A percentile compares a stretch with the other conserved stretches of the same genome.
phyloP scores from a whole-genome alignment of 1,140 invertebrate species.

The Conus betulinus region DNA sequence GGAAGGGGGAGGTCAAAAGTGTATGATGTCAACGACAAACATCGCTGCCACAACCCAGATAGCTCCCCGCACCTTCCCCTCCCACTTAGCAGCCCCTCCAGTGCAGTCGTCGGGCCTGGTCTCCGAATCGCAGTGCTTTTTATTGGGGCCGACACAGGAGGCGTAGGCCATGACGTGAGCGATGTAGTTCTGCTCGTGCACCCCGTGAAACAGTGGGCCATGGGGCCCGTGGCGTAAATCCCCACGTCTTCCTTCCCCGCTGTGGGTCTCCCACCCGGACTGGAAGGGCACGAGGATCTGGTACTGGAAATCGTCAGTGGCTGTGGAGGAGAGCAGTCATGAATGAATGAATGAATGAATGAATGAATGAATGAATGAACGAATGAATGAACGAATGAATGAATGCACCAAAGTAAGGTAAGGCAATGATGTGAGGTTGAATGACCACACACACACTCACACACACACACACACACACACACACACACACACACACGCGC shows the following conservation, averaged over 20 bases:
- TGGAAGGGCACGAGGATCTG: constrained; percentile 79
- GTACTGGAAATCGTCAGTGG: constrained; percentile 41
- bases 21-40: too few relatives aligned
- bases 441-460: too few relatives aligned
- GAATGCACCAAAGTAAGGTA: too few relatives aligned
- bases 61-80: not conserved
- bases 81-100: not conserved
- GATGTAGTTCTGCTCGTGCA: constrained; percentile 94
- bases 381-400: too few relatives aligned
- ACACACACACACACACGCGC: too few relatives aligned
- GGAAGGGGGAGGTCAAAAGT: too few relatives aligned
- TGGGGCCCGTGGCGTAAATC: constrained; percentile 82
- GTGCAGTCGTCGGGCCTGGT: not conserved
- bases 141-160: constrained; percentile 72
- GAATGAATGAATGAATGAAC: too few relatives aligned
- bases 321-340: not conserved
- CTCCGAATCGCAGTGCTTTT: constrained; percentile 76
- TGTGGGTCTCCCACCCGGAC: constrained; percentile 79
- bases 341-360: too few relatives aligned
- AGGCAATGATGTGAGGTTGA: too few relatives aligned
- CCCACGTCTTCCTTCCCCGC: constrained; percentile 75
- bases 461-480: too few relatives aligned
- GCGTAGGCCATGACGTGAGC: constrained; percentile 86
- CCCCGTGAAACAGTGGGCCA: constrained; percentile 91
- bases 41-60: too few relatives aligned